These are phyloP conservation scores for Rhamnusium bicolor DNA, from an alignment of 2,888 invertebrate species.

Conservation along the genomic window DNA sequence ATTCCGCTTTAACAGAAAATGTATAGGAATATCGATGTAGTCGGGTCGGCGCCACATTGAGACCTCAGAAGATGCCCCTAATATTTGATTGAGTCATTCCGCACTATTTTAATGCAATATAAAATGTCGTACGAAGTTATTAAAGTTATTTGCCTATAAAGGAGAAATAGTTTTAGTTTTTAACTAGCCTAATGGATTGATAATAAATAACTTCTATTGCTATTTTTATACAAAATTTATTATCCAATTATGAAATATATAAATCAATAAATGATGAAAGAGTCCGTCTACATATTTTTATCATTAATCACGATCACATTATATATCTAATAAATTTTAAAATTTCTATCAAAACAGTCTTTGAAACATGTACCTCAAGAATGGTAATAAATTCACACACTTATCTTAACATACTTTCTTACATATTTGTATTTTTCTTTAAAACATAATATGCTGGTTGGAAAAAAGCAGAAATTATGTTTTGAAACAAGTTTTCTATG, in stretches of 20 bases:
- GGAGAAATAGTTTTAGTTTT: not conserved
- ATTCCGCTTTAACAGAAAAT: not conserved
- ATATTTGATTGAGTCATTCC: not conserved
- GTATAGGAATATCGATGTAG: conserved; percentile 26
- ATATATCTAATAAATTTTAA: not conserved
- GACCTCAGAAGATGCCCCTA: not conserved
- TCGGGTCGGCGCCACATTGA: conserved; percentile 28
- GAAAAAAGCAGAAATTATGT: no score
- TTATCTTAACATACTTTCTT: no score
- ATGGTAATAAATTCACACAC: not conserved
- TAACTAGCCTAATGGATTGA: not conserved
- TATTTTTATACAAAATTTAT: not conserved
- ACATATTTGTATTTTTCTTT: no score
- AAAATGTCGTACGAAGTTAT: not conserved
- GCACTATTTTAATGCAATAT: not conserved
- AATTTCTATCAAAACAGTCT: no score
- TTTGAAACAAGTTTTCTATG: no score
- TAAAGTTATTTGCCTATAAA: not conserved
- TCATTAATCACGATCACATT: not conserved
- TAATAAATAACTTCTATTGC: not conserved
- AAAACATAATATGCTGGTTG: no score
- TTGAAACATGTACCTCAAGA: no score
- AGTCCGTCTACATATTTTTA: not conserved
- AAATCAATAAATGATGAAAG: not conserved
- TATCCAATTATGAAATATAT: not conserved